Percentiles rank a stretch among this genome's conserved stretches.
Conservation (phyloP, 2,113 vertebrate genomes). For the Perccottus glenii region DNA sequence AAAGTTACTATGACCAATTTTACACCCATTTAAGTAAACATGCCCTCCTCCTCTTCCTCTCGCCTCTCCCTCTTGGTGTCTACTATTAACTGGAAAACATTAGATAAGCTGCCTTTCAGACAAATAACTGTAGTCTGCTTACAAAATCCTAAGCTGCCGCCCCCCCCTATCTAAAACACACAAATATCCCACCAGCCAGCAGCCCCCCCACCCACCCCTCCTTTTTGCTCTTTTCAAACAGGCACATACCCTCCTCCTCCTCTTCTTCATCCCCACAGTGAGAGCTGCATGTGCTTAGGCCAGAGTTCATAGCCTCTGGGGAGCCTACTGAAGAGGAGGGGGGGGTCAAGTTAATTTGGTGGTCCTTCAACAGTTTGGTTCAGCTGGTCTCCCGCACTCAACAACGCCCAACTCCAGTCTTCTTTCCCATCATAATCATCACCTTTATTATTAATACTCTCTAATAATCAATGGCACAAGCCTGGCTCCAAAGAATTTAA, state of each 20-base stretch:
- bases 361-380: conserved; percentile 77
- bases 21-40: conserved; percentile 61
- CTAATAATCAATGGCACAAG: conserved; percentile 34
- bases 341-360: conserved; percentile 78
- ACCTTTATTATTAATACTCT: conserved; percentile 7
- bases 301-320: conserved; percentile 67
- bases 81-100: conserved; percentile 62
- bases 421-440: conserved; percentile 20
- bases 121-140: conserved; percentile 72
- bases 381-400: conserved; percentile 67
- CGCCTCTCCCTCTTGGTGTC: conserved; percentile 11
- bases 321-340: conserved; percentile 76
- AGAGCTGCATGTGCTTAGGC: conserved; percentile 67
- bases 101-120: conserved; percentile 76
- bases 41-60: conserved; percentile 6
- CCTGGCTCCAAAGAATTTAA: conserved; percentile 35
- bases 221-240: conserved; percentile 61
- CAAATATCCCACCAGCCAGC: conserved; percentile 41
- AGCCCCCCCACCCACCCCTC: background rate
- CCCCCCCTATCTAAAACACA: conserved; percentile 19
- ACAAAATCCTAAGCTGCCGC: conserved; percentile 54
- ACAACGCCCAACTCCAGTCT: conserved; percentile 44
- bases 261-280: conserved; percentile 33
- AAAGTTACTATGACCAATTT: conserved; percentile 60
- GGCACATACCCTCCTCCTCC: conserved; percentile 26